Evolutionary conservation across 1,140 invertebrate species (phyloP).

Genomic region (Psilanteris sp.): DNA sequence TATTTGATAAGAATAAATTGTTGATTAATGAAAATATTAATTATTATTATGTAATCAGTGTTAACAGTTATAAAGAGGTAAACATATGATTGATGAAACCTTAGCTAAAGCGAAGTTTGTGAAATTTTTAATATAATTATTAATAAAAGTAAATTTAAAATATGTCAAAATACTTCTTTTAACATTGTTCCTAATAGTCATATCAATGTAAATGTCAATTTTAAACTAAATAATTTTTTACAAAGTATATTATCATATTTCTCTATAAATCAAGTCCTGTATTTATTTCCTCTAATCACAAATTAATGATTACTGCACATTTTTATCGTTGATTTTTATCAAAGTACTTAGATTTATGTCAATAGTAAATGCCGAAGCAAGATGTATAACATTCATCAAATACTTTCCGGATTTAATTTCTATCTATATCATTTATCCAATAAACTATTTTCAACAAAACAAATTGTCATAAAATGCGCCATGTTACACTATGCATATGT

Average conservation of each 20-base stretch:
- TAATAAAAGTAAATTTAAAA: not conserved
- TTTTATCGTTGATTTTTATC: slow-evolving; percentile 6
- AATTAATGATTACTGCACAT: slow-evolving; percentile 17
- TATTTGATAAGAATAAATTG: too few relatives aligned
- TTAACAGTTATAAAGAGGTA: too few relatives aligned
- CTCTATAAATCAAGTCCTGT: slow-evolving; percentile 29
- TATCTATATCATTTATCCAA: slow-evolving; percentile 4
- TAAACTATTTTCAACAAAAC: not conserved
- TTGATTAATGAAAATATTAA: too few relatives aligned
- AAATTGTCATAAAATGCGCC: not conserved
- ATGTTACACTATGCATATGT: not conserved
- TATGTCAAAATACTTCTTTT: too few relatives aligned
- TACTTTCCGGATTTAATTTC: slow-evolving; percentile 3
- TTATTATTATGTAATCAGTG: too few relatives aligned
- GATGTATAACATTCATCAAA: slow-evolving; percentile 27
- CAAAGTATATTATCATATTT: slow-evolving; percentile 36
- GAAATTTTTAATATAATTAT: too few relatives aligned
- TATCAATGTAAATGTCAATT: too few relatives aligned
- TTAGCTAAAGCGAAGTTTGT: too few relatives aligned
- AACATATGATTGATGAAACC: too few relatives aligned
- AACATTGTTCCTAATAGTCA: too few relatives aligned
- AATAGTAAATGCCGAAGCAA: slow-evolving; percentile 38
- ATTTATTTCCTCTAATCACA: slow-evolving; percentile 52
- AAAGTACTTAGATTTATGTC: slow-evolving; percentile 25
- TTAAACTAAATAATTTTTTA: slow-evolving; percentile 26